A percentile compares a stretch with the other conserved stretches of the same genome.
phyloP scores from a whole-genome alignment of 2,113 vertebrate species.

The Haplochromis burtoni region DNA sequence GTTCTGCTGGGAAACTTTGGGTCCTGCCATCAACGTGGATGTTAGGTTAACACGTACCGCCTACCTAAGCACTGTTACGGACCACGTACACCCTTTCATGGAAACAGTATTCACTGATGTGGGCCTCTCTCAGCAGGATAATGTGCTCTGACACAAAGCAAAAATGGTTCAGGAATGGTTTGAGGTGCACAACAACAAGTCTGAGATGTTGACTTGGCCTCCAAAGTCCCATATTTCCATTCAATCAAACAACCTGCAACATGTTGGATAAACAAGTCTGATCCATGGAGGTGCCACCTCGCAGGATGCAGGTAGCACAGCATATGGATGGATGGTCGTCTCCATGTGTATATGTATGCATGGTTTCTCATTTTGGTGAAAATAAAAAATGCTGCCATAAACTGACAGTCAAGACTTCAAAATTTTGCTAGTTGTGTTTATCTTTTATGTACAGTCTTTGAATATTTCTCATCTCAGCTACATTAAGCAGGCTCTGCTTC shows the following conservation, averaged over 20 bases:
- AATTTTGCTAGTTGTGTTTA: not conserved
- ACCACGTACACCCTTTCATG: not conserved
- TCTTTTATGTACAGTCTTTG: not conserved
- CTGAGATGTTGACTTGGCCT: not conserved
- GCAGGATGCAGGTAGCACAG: not conserved
- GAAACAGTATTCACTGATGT: not conserved
- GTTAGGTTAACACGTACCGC: rapidly evolving
- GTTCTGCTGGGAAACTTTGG: not conserved
- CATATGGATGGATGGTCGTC: not conserved
- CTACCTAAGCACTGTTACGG: rapidly evolving
- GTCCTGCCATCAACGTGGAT: not conserved
- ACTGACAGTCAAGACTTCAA: not conserved
- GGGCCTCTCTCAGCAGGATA: not conserved
- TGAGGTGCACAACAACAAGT: not conserved
- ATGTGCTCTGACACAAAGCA: not conserved
- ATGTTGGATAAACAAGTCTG: not conserved
- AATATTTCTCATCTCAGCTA: not conserved
- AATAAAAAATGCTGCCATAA: not conserved
- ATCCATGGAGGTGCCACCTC: not conserved
- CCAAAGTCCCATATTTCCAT: not conserved
- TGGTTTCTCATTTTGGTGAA: not conserved
- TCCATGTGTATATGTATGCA: rapidly evolving
- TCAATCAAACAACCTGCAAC: not conserved
- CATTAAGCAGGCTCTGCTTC: not conserved
- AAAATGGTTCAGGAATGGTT: not conserved